Evolutionary conservation across 1,140 invertebrate genomes (phyloP), one percentile per base, ranked within the genome.

Genomic region (Drosophila lini): DNA sequence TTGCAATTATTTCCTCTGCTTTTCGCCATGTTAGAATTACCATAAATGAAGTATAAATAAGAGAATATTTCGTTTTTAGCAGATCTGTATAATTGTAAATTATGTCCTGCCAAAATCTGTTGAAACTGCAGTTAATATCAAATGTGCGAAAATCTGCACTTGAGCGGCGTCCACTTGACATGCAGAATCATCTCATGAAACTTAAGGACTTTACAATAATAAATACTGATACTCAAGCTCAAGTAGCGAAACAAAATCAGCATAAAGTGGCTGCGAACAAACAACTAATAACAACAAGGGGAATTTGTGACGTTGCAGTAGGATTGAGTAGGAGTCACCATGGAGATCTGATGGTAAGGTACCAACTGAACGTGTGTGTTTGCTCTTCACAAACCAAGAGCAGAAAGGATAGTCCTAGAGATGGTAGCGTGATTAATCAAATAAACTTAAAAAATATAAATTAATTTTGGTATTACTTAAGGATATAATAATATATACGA

Each of bases 261-360:
- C 83, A 88, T 88, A 83, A 88, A 88, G 83, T 88, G 83, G 83
- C 80, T 89, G 84, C 50, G 61, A 80, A 83, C 84, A 80, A 78
- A 73, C 56, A 79, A 78, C 34, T 53, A 77, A 44, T 55, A 77
- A 67, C 32, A 85, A 85, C 15, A 58, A 67, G 31, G 25, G 16
- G 56, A 56, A 56, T 32, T 47, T 34, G 45, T 73, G 69, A 69
- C 48, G 48, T 40, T 38, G 11, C 41, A 70, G 61, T n/a, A n/a
- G 52, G 59, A 28, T 16, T 38, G 25, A 4, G 42, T 22, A 57
- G 50, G 41, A 56, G 47, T 34, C 32, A 28, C 34, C 15, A 41
- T 64, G 13, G 25, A 3, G 32, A 64, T 63, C 34, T 41, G 44
- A 41, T 32, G 10, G 34, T 32, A 38, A 50, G 56, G 40, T 28